Conservation (phyloP, 2,888 invertebrate species). For the Ctenicera cuprea region DNA sequence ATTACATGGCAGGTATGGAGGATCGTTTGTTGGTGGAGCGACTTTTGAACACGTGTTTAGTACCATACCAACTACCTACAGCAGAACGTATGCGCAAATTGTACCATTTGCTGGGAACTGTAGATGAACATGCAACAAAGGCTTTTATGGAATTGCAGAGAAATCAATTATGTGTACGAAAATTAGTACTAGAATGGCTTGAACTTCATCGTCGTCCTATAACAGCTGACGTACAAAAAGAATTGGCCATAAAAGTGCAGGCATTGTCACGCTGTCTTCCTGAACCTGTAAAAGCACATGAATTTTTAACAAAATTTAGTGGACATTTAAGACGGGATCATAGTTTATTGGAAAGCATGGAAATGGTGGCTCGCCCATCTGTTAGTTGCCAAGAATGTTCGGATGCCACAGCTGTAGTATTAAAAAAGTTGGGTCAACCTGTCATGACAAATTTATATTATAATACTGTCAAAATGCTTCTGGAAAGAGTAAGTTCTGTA, state of each 20-base stretch:
- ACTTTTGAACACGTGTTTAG: conserved; percentile 93
- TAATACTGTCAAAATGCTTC: conserved; percentile 95
- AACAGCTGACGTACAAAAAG: conserved; percentile 82
- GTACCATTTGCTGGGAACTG: conserved; percentile 92
- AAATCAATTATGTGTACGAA: conserved; percentile 89
- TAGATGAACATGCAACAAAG: conserved; percentile 96
- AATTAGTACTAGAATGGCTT: conserved; percentile 90
- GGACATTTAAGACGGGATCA: conserved; percentile 84
- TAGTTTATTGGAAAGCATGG: conserved; percentile 85
- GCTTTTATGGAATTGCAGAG: conserved; percentile 95
- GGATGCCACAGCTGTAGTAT: conserved; percentile 89
- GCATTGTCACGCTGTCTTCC: conserved; percentile 89
- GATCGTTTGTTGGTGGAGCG: conserved; percentile 95
- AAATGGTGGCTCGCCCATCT: conserved; percentile 90
- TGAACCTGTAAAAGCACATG: conserved; percentile 93
- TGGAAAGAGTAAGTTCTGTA: conserved; percentile 96
- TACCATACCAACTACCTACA: conserved; percentile 92
- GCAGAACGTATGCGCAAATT: conserved; percentile 92
- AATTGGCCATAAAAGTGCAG: conserved; percentile 80
- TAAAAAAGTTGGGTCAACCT: conserved; percentile 95
- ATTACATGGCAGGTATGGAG: conserved; percentile 85
- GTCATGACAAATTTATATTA: conserved; percentile 97
- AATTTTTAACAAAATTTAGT: conserved; percentile 90
- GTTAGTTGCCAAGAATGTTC: conserved; percentile 96
- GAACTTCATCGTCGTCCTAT: conserved; percentile 86